phyloP scores from a whole-genome alignment of 2,113 vertebrate genomes.

The Podarcis muralis region DNA sequence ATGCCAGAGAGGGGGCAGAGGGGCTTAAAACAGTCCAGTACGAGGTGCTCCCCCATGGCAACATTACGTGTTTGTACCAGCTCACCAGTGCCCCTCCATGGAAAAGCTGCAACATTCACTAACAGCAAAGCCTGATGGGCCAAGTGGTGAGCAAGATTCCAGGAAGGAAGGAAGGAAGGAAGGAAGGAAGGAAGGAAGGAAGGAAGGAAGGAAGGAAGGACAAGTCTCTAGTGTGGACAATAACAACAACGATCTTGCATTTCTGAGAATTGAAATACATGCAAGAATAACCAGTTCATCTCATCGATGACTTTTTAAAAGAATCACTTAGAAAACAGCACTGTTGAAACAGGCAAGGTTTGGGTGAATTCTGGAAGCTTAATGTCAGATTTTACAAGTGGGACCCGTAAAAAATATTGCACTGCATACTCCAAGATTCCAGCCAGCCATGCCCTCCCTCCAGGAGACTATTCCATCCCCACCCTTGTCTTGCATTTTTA shows the following conservation, averaged over 20 bases:
- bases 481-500: neutral
- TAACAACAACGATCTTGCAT: neutral
- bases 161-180: too few relatives aligned
- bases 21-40: too few relatives aligned
- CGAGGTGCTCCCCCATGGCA: too few relatives aligned
- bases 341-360: neutral
- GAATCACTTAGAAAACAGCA: neutral
- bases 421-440: too few relatives aligned
- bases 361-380: neutral
- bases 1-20: too few relatives aligned
- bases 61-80: too few relatives aligned
- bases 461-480: neutral
- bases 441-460: neutral
- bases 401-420: neutral
- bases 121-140: too few relatives aligned
- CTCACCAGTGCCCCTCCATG: too few relatives aligned
- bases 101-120: too few relatives aligned
- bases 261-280: neutral
- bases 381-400: neutral
- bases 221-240: neutral
- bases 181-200: neutral
- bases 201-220: neutral
- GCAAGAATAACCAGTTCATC: neutral
- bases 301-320: neutral
- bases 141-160: too few relatives aligned